Conservation (phyloP, 2,888 invertebrate genomes). For the Drosophila subquinaria region DNA sequence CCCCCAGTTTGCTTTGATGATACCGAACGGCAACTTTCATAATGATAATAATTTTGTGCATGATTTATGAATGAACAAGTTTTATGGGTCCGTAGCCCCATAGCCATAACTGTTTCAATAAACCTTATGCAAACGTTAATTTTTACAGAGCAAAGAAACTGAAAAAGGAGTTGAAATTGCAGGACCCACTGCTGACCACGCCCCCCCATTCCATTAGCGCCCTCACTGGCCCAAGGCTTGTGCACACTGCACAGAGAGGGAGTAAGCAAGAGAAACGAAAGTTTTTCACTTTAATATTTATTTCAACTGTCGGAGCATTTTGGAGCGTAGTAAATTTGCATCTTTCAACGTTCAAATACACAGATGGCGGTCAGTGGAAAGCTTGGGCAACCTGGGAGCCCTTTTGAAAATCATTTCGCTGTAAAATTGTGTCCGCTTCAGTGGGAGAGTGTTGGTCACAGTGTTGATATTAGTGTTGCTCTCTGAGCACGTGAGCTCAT, state of each 20-base stretch:
- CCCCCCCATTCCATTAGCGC: conserved; percentile 46
- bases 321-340: conserved; percentile 76
- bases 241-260: conserved; percentile 19
- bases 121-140: conserved; percentile 78
- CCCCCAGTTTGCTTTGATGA: conserved; percentile 51
- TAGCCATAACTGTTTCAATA: conserved; percentile 46
- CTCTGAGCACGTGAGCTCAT: conserved; percentile 70
- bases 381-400: conserved; percentile 36
- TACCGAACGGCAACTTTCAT: conserved; percentile 78
- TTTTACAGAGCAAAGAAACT: conserved; percentile 55
- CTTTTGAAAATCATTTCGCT: conserved; percentile 76
- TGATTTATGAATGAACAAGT: conserved; percentile 80
- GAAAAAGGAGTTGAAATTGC: conserved; percentile 46
- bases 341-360: conserved; percentile 76
- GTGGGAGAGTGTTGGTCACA: conserved; percentile 11
- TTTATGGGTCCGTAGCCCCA: conserved; percentile 65
- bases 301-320: conserved; percentile 73
- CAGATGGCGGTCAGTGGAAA: conserved; percentile 49
- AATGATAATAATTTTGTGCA: conserved; percentile 81
- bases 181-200: conserved; percentile 34
- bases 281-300: conserved; percentile 80
- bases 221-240: conserved; percentile 29
- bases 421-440: conserved; percentile 75
- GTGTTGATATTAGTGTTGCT: conserved; percentile 16
- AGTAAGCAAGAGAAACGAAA: conserved; percentile 17